These are phyloP conservation scores for Caenorhabditis auriculariae DNA, from an alignment of 2,888 invertebrate species.

Conservation along the genomic window DNA sequence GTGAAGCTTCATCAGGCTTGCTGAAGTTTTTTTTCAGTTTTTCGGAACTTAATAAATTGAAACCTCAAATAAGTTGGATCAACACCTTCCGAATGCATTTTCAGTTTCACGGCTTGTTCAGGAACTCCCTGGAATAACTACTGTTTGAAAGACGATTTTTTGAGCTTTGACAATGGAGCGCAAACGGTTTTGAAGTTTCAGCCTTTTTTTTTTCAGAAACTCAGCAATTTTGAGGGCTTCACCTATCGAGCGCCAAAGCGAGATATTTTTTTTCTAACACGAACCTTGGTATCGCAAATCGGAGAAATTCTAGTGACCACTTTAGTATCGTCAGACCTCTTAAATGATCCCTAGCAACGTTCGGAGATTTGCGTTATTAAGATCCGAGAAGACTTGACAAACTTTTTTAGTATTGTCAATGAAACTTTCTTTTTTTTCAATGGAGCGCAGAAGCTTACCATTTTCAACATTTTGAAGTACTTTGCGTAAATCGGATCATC, in stretches of 20 bases:
- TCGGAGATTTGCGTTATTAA: too few relatives aligned
- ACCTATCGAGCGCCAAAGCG: too few relatives aligned
- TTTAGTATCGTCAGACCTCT: too few relatives aligned
- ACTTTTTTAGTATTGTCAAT: background rate
- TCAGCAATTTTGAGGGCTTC: too few relatives aligned
- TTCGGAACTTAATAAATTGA: too few relatives aligned
- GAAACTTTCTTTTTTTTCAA: background rate
- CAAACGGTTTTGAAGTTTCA: too few relatives aligned
- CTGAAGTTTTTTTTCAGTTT: too few relatives aligned
- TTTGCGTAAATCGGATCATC: constrained; percentile 49
- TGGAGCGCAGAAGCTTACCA: constrained; percentile 24
- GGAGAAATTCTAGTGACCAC: too few relatives aligned
- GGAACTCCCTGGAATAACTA: constrained; percentile 46
- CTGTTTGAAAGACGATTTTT: background rate
- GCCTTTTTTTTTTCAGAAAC: too few relatives aligned
- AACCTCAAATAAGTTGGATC: constrained; percentile 38
- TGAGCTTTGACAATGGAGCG: background rate
- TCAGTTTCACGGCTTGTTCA: constrained; percentile 48
- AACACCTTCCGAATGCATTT: constrained; percentile 52
- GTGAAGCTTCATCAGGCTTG: background rate
- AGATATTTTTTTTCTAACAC: too few relatives aligned
- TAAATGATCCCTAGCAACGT: too few relatives aligned
- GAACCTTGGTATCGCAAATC: too few relatives aligned
- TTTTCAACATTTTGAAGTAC: constrained; percentile 57
- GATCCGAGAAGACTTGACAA: background rate